Evolutionary conservation across 2,797 vertebrate genomes (phyloP), one percentile per base, ranked within the genome.

Genomic region (Enteromius fasciolatus): DNA sequence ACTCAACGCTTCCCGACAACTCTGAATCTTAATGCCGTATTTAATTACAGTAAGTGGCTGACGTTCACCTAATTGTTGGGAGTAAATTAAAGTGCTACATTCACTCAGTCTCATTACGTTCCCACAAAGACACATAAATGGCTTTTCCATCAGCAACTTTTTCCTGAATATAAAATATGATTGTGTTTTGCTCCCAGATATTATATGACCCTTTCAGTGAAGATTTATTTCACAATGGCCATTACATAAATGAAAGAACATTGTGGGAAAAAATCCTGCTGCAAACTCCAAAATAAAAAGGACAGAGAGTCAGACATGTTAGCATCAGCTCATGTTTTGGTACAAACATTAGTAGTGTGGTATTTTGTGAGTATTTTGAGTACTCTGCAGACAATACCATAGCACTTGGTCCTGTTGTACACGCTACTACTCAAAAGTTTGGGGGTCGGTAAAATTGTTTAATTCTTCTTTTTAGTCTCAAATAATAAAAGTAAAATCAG

Each of bases 41-140:
- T 83, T 87, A 83, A 87, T 83, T 83, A 86, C 78, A 23, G 67
- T 64, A 63, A 83, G 59, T 68, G 74, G 46, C 57, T 76, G 44
- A 69, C 46, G 28, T 67, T 76, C 23, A 73, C 48, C 57, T 83
- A 73, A 83, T 73, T 67, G 72, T 46, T 41, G 64, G 68, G 72
- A 74, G 39, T 52, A 69, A 80, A 73, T 79, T 41, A 83, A 78
- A 85, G 76, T 39, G 59, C 33, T 44, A 50, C 61, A 69, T 80
- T 75, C 75, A n/a, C 41, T 54, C 17, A 11, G 54, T 14, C 44
- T 52, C 63, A 76, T 76, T 78, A 70, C 18, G 50, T 41, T 25
- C 41, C 61, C 79, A 73, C 78, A 76, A 80, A 39, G 59, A 74
- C 76, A 78, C 76, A 72, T 72, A 64, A 83, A 73, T 74, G 61